Percentiles rank a stretch among this genome's conserved stretches.
These are phyloP conservation scores for Phaenicophaeus curvirostris DNA, from an alignment of 2,797 vertebrate species.

Conservation along the genomic window DNA sequence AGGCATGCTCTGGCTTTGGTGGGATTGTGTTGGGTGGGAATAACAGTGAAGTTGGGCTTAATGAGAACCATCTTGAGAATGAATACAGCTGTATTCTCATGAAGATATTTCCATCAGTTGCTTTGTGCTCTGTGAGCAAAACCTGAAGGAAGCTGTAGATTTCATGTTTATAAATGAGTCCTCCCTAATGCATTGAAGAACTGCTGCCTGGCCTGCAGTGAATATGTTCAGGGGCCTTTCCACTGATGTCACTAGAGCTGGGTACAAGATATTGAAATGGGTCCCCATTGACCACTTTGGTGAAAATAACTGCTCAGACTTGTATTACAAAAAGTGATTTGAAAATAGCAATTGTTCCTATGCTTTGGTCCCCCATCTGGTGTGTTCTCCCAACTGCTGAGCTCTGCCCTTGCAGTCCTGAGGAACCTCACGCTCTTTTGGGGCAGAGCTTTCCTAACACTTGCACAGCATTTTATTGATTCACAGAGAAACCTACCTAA, in stretches of 20 bases:
- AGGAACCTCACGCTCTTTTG: accelerated
- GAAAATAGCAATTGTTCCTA: not conserved
- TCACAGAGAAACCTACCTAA: not conserved
- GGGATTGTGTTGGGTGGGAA: not conserved
- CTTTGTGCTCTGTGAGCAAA: not conserved
- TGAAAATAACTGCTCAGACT: not conserved
- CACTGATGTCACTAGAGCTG: accelerated
- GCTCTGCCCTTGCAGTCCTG: not conserved
- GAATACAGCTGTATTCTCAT: accelerated
- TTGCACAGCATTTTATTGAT: accelerated
- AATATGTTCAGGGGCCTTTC: not conserved
- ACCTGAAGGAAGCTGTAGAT: not conserved
- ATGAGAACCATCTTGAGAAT: not conserved
- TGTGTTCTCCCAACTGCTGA: accelerated
- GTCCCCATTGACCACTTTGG: not conserved
- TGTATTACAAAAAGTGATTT: not conserved
- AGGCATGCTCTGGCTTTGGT: accelerated
- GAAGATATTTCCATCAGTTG: not conserved
- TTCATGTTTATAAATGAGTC: not conserved
- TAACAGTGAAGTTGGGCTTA: not conserved
- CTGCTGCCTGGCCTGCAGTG: not conserved
- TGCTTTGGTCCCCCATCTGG: accelerated
- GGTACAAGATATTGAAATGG: not conserved
- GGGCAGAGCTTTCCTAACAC: not conserved
- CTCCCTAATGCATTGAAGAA: not conserved